A percentile compares a stretch with the other conserved stretches of the same genome.
phyloP scores from a whole-genome alignment of 2,888 invertebrate genomes.

The Adineta ricciae region DNA sequence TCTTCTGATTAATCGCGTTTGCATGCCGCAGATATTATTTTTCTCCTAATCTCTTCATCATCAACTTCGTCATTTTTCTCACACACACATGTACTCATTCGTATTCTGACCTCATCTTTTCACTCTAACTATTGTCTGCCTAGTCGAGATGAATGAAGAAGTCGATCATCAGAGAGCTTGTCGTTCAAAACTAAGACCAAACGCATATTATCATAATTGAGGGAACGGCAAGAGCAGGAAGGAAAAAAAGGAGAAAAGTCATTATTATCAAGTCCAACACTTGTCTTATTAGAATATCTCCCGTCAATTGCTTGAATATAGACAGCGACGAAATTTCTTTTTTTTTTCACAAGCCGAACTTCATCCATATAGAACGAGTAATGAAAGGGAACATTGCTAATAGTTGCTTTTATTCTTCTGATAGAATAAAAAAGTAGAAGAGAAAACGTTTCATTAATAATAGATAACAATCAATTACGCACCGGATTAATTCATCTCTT shows the following conservation, averaged over 20 bases:
- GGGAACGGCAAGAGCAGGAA: background rate
- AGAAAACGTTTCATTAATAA: background rate
- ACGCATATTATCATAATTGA: constrained; percentile 13
- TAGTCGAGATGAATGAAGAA: background rate
- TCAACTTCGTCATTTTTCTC: background rate
- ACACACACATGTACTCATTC: background rate
- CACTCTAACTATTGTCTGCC: background rate
- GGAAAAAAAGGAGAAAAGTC: background rate
- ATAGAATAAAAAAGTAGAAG: background rate
- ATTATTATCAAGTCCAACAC: background rate
- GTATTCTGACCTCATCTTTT: background rate
- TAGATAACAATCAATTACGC: background rate
- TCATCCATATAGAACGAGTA: background rate
- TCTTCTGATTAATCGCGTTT: background rate
- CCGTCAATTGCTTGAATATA: background rate
- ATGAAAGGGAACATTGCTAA: background rate
- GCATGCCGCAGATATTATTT: background rate
- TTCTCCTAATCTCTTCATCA: background rate
- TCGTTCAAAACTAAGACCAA: background rate
- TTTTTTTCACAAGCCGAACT: no score
- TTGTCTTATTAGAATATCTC: background rate
- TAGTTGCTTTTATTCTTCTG: background rate
- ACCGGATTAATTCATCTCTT: background rate
- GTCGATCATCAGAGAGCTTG: background rate
- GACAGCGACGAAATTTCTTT: background rate